Percentiles rank a stretch among this genome's conserved stretches.
Conservation (phyloP, 2,797 vertebrate species). For the Gymnopithys bicolor region DNA sequence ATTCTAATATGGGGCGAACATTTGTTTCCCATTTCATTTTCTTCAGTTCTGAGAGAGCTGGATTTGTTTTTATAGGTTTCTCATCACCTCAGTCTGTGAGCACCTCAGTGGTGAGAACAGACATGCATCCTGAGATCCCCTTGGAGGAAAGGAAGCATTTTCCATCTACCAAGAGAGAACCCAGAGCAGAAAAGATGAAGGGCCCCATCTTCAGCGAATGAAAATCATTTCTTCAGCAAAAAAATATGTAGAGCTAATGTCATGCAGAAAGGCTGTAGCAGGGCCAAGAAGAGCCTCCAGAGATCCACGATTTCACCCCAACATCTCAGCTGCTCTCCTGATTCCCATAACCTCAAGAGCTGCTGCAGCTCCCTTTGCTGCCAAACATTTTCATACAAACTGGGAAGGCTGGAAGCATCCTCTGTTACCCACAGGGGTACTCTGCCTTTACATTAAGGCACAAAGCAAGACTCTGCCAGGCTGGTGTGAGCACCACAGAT, state of each 20-base stretch:
- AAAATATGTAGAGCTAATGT: not conserved
- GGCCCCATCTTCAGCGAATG: not conserved
- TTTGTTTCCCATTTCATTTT: constrained; percentile 58
- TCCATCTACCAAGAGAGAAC: not conserved
- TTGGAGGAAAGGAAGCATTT: constrained; percentile 7
- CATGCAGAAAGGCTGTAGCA: not conserved
- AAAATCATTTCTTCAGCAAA: not conserved
- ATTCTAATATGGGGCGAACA: not conserved
- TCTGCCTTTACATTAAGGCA: not conserved
- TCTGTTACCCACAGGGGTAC: not conserved
- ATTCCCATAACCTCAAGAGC: not conserved
- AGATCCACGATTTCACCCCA: not conserved
- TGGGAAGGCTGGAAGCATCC: not conserved
- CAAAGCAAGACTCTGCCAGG: not conserved
- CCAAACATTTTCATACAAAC: not conserved
- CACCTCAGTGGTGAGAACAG: constrained; percentile 21
- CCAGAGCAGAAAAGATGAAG: not conserved
- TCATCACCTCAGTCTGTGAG: not conserved
- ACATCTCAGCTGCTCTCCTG: not conserved
- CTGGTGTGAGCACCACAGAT: not conserved
- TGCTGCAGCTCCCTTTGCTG: not conserved
- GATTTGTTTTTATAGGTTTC: constrained; percentile 27
- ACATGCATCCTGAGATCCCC: not conserved
- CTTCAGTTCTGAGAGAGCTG: not conserved
- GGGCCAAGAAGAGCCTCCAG: not conserved